Base-by-base conservation (phyloP, 2,888 invertebrate genomes). In the Eristalinus aeneus region DNA sequence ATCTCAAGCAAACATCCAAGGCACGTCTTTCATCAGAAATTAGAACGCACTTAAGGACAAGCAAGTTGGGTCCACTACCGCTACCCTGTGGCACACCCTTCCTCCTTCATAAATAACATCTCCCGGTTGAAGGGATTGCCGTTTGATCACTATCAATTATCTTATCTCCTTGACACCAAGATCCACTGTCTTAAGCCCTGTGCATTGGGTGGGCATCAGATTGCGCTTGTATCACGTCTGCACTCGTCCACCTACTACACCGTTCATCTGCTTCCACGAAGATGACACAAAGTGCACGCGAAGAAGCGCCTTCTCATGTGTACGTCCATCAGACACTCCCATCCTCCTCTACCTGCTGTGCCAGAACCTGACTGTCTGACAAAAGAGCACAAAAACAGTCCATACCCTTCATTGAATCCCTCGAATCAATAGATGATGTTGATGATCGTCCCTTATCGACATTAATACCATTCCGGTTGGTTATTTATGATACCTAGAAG, bases 241-340 rank as follows among this genome's bases (percentile, higher is more conserved):
- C 65, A 16, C 34, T 8, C 1, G 16, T 60, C 60, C 58, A 46
- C n/a, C 27, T 68, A 53, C 27, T 68, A 53, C 46, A 54, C 67
- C 76, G 23, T 23, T 27, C 46, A 69, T 69, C 58, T 12, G 22
- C 9, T 54, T 63, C 27, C 31, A 69, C 20, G 8, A 61, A 8
- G 63, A 36, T 63, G 63, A 53, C 68, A 76, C 34, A 61, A 54
- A 54, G 53, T 77, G 56, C 36, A 27, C 16, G 34, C 10, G 23
- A 76, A 76, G n/a, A 36, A 69, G 76, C 69, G 76, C 63, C 63
- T 34, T 61, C 61, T 60, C 11, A 65, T 31, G 27, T 39, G 31
- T 39, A 60, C 58, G 46, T 65, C 39, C 58, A 65, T 20, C 34
- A 34, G 75, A 36, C 61, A 76, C 76, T 22, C 67, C 46, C 75